Base-by-base conservation (phyloP, 2,797 vertebrate species). In the Huso huso region DNA sequence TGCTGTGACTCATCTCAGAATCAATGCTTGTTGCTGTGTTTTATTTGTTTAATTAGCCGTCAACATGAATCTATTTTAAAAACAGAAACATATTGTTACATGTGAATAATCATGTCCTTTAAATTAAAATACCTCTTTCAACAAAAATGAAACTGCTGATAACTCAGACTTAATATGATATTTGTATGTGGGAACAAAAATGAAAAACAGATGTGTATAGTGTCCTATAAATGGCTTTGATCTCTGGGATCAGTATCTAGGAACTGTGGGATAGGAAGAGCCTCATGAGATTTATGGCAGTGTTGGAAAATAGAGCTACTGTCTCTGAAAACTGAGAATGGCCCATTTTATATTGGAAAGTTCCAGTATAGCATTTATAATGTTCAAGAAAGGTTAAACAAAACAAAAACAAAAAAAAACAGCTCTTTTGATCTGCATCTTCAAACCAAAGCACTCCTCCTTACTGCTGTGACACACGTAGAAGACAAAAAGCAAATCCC, bases 101-200 rank as follows among this genome's bases (percentile, higher is more conserved):
- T 10, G n/a, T 10, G n/a, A 57, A 57, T 57, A 10, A 57, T 57
- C n/a, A n/a, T 57, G 53, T 57, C 53, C 53, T 10, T 10, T n/a
- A 10, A n/a, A n/a, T n/a, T 6, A 57, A n/a, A 10, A 10, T n/a
- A 10, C 10, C 6, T 55, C 15, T 48, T 50, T 10, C 61, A 4
- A 50, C 8, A 49, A 62, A 23, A 55, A 48, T 13, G 1, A n/a
- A n/a, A n/a, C 48, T 48, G 8, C 7, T 51, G 49, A 52, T 23
- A 18, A 13, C 53, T 61, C 49, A 55, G 57, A 51, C 51, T 61
- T 62, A 61, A 60, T 61, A 61, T 61, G n/a, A 50, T 65, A 65
- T 69, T 72, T 69, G 66, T 67, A 57, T 67, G 65, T 7, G 11
- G 10, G 48, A 50, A 58, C 61, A 37, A 37, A 37, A 67, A 63